Conservation (phyloP, 2,797 vertebrate genomes). For the Enteromius fasciolatus region DNA sequence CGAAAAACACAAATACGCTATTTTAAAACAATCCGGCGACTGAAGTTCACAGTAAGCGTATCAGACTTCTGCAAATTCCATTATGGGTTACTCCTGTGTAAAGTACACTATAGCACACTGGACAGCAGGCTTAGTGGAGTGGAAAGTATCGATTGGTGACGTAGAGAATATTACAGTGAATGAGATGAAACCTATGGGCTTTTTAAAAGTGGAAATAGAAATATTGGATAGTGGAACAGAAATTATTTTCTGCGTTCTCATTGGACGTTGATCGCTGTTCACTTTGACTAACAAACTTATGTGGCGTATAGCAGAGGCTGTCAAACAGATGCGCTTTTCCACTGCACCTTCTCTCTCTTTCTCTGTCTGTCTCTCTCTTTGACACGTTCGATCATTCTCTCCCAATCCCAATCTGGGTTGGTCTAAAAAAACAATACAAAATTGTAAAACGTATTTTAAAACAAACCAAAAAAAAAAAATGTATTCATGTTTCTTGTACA, state of each 20-base stretch:
- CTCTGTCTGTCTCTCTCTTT: slow-evolving; percentile 12
- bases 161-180: slow-evolving; percentile 61
- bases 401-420: slow-evolving; percentile 45
- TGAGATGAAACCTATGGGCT: slow-evolving; percentile 54
- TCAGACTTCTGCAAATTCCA: slow-evolving; percentile 5
- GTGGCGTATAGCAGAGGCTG: slow-evolving; percentile 40
- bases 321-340: slow-evolving; percentile 27
- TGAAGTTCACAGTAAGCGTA: background rate
- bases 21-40: background rate
- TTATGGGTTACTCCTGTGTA: background rate
- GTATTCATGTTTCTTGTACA: background rate
- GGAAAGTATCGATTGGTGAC: slow-evolving; percentile 72
- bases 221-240: slow-evolving; percentile 54
- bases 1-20: background rate
- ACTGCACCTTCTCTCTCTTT: slow-evolving; percentile 23
- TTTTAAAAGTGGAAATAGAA: slow-evolving; percentile 53
- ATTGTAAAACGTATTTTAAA: background rate
- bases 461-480: background rate
- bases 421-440: background rate
- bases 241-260: slow-evolving; percentile 59
- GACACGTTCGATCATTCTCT: slow-evolving; percentile 28
- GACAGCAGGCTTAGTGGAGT: slow-evolving; percentile 39
- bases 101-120: slow-evolving; percentile 16
- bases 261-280: slow-evolving; percentile 62
- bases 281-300: slow-evolving; percentile 51